These are phyloP conservation scores for Epinephelus coioides DNA, from an alignment of 2,797 vertebrate species.

Conservation along the genomic window DNA sequence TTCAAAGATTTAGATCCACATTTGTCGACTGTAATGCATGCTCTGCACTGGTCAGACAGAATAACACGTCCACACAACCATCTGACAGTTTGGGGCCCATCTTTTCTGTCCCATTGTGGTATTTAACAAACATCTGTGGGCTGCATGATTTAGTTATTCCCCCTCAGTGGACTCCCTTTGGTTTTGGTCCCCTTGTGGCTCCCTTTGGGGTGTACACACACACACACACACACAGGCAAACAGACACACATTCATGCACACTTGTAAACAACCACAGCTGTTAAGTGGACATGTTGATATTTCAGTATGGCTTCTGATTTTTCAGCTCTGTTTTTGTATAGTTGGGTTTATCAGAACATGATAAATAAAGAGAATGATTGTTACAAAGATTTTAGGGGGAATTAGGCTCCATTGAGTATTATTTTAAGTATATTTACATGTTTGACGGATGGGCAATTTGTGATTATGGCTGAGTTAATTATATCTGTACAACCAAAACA, in stretches of 20 bases:
- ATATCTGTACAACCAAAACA: background rate
- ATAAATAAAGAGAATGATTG: background rate
- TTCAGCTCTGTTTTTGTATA: conserved; percentile 22
- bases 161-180: conserved; percentile 72
- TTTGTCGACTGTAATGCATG: conserved; percentile 46
- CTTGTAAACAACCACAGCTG: conserved; percentile 73
- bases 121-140: conserved; percentile 78
- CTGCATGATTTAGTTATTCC: conserved; percentile 75
- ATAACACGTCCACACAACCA: conserved; percentile 41
- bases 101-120: conserved; percentile 56
- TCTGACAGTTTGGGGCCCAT: conserved; percentile 55
- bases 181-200: conserved; percentile 68
- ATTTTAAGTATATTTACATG: background rate
- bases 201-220: conserved; percentile 47
- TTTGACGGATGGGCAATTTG: background rate
- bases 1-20: conserved; percentile 54
- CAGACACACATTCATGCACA: conserved; percentile 16
- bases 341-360: background rate
- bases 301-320: conserved; percentile 39
- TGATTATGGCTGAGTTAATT: background rate
- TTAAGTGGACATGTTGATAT: conserved; percentile 56
- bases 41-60: conserved; percentile 52
- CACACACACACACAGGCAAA: conserved; percentile 21
- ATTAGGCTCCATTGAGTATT: background rate
- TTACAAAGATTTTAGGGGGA: background rate